phyloP scores from a whole-genome alignment of 2,113 vertebrate genomes.

The Ceyx margarethae region DNA sequence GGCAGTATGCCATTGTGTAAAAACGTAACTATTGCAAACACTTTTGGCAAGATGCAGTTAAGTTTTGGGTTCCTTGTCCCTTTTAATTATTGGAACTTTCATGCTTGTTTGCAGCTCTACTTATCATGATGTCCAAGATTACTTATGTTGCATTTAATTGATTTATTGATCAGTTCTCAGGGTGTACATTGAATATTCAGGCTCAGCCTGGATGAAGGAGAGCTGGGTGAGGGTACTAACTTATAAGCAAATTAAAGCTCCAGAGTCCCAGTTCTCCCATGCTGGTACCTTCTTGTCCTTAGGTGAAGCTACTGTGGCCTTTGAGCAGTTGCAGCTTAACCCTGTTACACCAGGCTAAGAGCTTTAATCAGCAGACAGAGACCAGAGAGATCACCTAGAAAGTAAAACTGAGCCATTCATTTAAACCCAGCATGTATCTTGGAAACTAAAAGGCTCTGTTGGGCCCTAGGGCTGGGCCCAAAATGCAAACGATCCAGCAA shows the following conservation, averaged over 20 bases:
- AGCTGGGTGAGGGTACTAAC: neutral
- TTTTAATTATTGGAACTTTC: neutral
- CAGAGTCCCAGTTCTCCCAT: rapidly evolving
- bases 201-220: neutral
- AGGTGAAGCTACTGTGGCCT: neutral
- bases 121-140: neutral
- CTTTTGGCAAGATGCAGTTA: neutral
- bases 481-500: rapidly evolving
- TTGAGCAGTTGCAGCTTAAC: neutral
- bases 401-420: neutral
- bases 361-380: neutral
- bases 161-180: neutral
- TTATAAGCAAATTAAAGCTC: neutral
- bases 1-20: neutral
- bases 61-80: neutral
- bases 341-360: neutral
- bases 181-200: neutral
- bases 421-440: neutral
- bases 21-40: neutral
- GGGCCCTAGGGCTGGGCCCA: neutral
- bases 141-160: neutral
- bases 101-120: neutral
- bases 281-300: neutral
- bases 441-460: neutral
- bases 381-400: neutral